Evolutionary conservation across 1,140 invertebrate genomes (phyloP).

Genomic region (Cotesia typhae): DNA sequence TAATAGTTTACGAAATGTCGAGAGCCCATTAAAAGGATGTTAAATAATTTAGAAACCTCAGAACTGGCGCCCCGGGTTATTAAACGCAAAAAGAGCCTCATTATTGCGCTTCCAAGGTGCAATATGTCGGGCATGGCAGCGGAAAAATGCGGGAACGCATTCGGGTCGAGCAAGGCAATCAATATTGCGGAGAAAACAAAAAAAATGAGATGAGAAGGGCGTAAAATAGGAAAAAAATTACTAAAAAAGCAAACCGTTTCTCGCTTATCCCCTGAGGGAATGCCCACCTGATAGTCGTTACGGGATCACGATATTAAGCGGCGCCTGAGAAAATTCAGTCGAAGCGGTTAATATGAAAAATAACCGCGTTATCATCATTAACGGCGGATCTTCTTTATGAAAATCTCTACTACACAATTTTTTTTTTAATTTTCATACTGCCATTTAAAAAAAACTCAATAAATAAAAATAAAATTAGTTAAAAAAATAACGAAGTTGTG

Average conservation of each 20-base stretch:
- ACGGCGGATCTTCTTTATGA: not conserved
- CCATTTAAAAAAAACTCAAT: no score
- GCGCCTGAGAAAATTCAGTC: not conserved
- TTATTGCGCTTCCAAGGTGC: not conserved
- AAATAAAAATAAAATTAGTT: no score
- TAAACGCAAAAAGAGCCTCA: not conserved
- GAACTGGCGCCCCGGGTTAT: no score
- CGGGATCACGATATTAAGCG: slow-evolving; percentile 12
- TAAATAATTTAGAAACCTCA: no score
- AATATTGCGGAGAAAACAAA: not conserved
- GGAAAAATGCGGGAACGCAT: not conserved
- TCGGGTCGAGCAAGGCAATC: not conserved
- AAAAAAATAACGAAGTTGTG: no score
- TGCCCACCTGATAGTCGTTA: slow-evolving; percentile 32
- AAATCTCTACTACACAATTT: no score
- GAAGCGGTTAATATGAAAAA: slow-evolving; percentile 23
- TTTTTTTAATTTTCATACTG: no score
- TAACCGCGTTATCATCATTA: slow-evolving; percentile 9
- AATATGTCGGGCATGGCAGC: not conserved
- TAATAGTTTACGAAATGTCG: no score
- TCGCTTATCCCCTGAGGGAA: slow-evolving; percentile 23
- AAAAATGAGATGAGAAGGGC: not conserved
- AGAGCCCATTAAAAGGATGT: no score
- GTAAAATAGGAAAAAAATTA: not conserved
- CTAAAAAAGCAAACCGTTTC: not conserved